Evolutionary conservation across 2,888 invertebrate genomes (phyloP), one percentile per base, ranked within the genome.

Genomic region (Cosmia trapezina): DNA sequence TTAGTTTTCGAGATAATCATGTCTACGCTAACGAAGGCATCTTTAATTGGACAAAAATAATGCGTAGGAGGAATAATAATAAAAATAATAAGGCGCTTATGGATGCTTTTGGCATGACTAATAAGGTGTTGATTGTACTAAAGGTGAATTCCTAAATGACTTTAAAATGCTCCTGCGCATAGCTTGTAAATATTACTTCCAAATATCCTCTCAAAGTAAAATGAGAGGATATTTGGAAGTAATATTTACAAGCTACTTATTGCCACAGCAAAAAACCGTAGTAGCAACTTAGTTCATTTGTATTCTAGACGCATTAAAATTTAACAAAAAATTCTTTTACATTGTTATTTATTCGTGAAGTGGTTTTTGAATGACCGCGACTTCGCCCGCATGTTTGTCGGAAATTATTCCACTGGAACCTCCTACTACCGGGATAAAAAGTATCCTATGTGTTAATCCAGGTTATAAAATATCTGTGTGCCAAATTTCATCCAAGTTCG

Each of bases 271-370:
- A 33, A 9, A 33, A 63, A 6, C 6, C 6, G 14, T n/a, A 33
- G 14, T 33, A 14, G 8, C 28, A 5, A n/a, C 11, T 9, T 49
- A 6, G 33, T 41, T 41, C 41, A 41, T 41, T 65, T 65, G 17
- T 28, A 54, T 49, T 62, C 59, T 37, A n/a, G 6, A 54, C 4
- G 28, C 28, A 22, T 19, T 57, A 41, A 41, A 41, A 41, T 41
- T 5, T 53, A 57, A 43, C 22, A 41, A 17, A 54, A 45, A 0
- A 45, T 45, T 45, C 4, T 37, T 53, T 51, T 14, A 17, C 49
- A 33, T 74, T 59, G 45, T 64, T 64, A 59, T 57, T 37, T 28
- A 57, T 71, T 62, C 4, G 41, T 19, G 63, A 19, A 45, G 56
- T n/a, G 8, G 9, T 17, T 45, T 57, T 62, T n/a, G n/a, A n/a